Base-by-base conservation (phyloP, 2,888 invertebrate species). In the Polyommatus iphigenia region DNA sequence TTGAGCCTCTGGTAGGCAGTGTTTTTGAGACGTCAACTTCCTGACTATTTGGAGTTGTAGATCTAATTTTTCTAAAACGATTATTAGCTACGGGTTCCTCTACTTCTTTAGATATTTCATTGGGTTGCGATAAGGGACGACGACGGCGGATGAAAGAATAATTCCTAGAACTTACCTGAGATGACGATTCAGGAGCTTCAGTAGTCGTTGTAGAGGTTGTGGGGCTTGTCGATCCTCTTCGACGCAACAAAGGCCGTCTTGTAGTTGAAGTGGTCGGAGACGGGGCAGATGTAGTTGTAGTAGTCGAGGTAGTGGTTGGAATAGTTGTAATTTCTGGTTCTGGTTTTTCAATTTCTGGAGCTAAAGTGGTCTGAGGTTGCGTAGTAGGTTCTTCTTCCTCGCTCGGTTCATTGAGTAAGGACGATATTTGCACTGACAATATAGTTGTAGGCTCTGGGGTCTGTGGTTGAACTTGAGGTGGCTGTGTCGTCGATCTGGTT, bases 121-220 rank as follows among this genome's bases (percentile, higher is more conserved):
- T 94, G 50, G 88, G 88, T 82, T 89, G 88, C 67, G 87, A 83
- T 77, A 90, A 80, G 78, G 92, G 92, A 81, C 91, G 88, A 79
- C 92, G 90, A 80, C 94, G 92, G 80, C 89, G 91, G 81, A 93
- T 86, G 81, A 90, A 91, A 87, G 91, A 85, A 88, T 92, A 94
- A 88, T 90, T 94, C 93, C 92, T 94, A 86, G 89, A 89, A 94
- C 95, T 95, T 91, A 95, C 95, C 95, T 93, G 92, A 10, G 91
- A 90, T 15, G 89, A 85, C 10, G 90, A 83, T 10, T 87, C 83
- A 13, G 89, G 83, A 1, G 87, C 82, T 76, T 87, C 82, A 7
- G 89, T 67, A 6, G 89, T 84, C n/a, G 89, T 83, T 20, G 88
- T 86, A 3, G 89, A 84, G 0, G 82, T 81, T 24, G 78, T 59